phyloP scores from a whole-genome alignment of 1,140 invertebrate genomes.

The Octopus sinensis region DNA sequence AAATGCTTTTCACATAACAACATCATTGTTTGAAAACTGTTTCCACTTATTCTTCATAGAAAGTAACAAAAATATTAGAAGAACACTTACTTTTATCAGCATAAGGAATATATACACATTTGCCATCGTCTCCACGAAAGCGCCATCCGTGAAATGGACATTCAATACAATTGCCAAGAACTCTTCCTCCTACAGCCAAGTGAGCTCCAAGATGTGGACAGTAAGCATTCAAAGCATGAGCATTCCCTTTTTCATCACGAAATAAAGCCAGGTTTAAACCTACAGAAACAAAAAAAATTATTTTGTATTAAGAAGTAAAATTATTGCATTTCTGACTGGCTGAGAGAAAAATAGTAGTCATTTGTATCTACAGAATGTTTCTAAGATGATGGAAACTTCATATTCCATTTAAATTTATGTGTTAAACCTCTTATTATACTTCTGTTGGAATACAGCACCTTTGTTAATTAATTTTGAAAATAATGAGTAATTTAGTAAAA shows the following conservation, averaged over 20 bases:
- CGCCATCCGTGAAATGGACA: conserved; percentile 88
- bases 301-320: neutral
- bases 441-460: too few relatives aligned
- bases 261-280: conserved; percentile 78
- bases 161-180: conserved; percentile 71
- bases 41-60: too few relatives aligned
- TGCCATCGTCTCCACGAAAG: conserved; percentile 72
- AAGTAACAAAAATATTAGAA: neutral
- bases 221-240: conserved; percentile 76
- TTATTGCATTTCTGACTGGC: too few relatives aligned
- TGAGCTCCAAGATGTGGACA: conserved; percentile 88
- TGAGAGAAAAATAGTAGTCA: too few relatives aligned
- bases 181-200: conserved; percentile 71
- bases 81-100: conserved; percentile 58
- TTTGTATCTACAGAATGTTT: too few relatives aligned
- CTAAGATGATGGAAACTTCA: too few relatives aligned
- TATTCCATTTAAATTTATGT: too few relatives aligned
- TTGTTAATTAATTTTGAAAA: too few relatives aligned
- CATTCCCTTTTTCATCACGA: conserved; percentile 62
- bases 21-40: too few relatives aligned
- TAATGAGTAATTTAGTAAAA: too few relatives aligned
- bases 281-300: conserved; percentile 43
- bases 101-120: conserved; percentile 72
- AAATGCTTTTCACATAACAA: too few relatives aligned
- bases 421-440: too few relatives aligned